A percentile compares a stretch with the other conserved stretches of the same genome.
Evolutionary conservation across 2,797 vertebrate genomes (phyloP).

Genomic region (Anguilla megastoma): DNA sequence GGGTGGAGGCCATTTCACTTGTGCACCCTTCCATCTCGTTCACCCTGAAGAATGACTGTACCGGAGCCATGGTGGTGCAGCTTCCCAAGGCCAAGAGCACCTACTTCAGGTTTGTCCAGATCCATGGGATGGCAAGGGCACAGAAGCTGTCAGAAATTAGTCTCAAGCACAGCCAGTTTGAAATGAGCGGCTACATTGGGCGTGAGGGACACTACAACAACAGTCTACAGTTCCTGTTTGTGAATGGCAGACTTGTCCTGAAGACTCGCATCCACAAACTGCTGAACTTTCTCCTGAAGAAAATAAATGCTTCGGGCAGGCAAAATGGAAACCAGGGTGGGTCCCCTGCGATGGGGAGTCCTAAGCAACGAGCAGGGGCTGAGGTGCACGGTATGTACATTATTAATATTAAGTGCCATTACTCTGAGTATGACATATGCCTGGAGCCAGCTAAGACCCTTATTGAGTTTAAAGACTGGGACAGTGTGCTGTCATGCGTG

Average conservation of each 20-base stretch:
- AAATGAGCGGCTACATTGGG: constrained; percentile 83
- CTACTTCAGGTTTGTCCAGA: constrained; percentile 88
- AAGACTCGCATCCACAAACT: constrained; percentile 91
- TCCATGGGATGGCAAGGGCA: constrained; percentile 79
- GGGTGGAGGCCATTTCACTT: constrained; percentile 85
- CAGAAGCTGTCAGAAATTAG: constrained; percentile 84
- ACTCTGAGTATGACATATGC: constrained; percentile 89
- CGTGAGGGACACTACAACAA: constrained; percentile 91
- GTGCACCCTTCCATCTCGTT: constrained; percentile 90
- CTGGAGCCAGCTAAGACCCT: constrained; percentile 92
- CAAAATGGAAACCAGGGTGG: constrained; percentile 66
- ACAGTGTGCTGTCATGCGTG: constrained; percentile 77
- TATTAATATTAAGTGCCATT: constrained; percentile 83
- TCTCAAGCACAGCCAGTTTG: constrained; percentile 73
- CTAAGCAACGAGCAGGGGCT: constrained; percentile 72
- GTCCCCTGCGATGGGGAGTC: constrained; percentile 62
- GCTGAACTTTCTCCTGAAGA: constrained; percentile 84
- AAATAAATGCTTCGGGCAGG: constrained; percentile 75
- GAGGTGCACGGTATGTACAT: constrained; percentile 85
- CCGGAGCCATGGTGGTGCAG: constrained; percentile 85
- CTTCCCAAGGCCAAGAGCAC: constrained; percentile 83
- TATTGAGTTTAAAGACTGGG: constrained; percentile 95
- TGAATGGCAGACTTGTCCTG: constrained; percentile 86
- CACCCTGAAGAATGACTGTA: constrained; percentile 86
- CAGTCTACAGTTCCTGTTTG: constrained; percentile 88